Evolutionary conservation across 2,113 vertebrate species (phyloP), one percentile per base, ranked within the genome.

Genomic region (Crotalus tigris): DNA sequence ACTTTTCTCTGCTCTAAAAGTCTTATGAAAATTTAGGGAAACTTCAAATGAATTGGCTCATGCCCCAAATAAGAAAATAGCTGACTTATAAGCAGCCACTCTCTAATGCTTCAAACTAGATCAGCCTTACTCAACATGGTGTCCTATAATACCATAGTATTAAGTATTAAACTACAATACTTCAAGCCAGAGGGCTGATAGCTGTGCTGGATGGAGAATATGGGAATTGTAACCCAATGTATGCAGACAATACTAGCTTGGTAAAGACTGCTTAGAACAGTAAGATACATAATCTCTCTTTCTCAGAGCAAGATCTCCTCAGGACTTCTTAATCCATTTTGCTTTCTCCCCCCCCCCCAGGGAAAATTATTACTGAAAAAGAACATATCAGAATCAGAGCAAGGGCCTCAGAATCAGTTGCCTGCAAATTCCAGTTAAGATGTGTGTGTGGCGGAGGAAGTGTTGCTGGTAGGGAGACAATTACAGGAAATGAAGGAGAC

Each of bases 401-500:
- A 90, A 69, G 23, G 29, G 17, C 12, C 49, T 13, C 29, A 61
- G 13, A 39, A 64, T 46, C 46, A 54, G 57, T 58, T 93, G 89
- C 49, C 75, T 88, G 94, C 91, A 94, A 95, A 92, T 93, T 91
- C 3, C 0, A 1, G 0, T 39, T 1, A 0, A 89, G 88, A 33
- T 88, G 44, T 29, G 24, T 39, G 39, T 39, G 39, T 39, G 15
- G 13, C 3, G 21, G 6, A 33, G 26, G 13, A 57, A 91, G 4
- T 26, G 17, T 19, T 26, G 26, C 55, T 17, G 39, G 29, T 29
- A 23, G 64, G 90, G 44, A 86, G 93, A 96, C 96, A 97, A 96
- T 96, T 69, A 95, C 92, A 96, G 95, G 96, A 97, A 97, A 92
- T 0, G 24, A 6, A 0, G 90, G 92, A 96, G 92, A 94, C 91